Percentiles rank a stretch among this genome's conserved stretches.
phyloP scores from a whole-genome alignment of 2,888 invertebrate genomes.

The Eurytoma californica region DNA sequence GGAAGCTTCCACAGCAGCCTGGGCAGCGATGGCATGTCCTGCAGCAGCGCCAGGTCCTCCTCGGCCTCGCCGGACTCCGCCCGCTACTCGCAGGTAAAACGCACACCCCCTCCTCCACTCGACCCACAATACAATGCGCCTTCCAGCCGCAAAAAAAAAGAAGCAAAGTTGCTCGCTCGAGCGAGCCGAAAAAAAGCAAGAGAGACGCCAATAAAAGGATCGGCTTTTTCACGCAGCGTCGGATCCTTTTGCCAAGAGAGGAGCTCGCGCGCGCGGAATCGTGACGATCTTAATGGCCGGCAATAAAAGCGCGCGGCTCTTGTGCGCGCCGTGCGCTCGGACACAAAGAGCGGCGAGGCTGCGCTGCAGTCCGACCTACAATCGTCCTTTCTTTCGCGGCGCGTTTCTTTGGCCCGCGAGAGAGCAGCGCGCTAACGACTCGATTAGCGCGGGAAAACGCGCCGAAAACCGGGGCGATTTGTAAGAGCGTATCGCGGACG shows the following conservation, averaged over 20 bases:
- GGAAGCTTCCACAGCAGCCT: conserved; percentile 73
- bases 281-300: conserved; percentile 28
- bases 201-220: too few relatives aligned
- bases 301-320: conserved; percentile 14
- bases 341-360: neutral
- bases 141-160: too few relatives aligned
- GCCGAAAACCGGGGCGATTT: conserved; percentile 43
- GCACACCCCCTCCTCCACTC: too few relatives aligned
- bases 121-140: neutral
- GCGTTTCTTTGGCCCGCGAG: neutral
- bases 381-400: conserved; percentile 8
- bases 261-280: conserved; percentile 10
- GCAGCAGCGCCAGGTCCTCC: conserved; percentile 73
- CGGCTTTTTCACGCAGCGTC: too few relatives aligned
- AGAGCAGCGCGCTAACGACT: neutral
- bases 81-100: conserved; percentile 67
- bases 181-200: too few relatives aligned
- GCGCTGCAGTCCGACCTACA: conserved; percentile 23
- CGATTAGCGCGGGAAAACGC: conserved; percentile 5
- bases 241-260: neutral
- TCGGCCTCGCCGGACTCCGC: conserved; percentile 73
- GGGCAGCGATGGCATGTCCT: conserved; percentile 74
- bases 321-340: neutral
- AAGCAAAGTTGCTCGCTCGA: too few relatives aligned
- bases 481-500: conserved; percentile 52